Base-by-base conservation (phyloP, 2,797 vertebrate species). In the Limosa lapponica region DNA sequence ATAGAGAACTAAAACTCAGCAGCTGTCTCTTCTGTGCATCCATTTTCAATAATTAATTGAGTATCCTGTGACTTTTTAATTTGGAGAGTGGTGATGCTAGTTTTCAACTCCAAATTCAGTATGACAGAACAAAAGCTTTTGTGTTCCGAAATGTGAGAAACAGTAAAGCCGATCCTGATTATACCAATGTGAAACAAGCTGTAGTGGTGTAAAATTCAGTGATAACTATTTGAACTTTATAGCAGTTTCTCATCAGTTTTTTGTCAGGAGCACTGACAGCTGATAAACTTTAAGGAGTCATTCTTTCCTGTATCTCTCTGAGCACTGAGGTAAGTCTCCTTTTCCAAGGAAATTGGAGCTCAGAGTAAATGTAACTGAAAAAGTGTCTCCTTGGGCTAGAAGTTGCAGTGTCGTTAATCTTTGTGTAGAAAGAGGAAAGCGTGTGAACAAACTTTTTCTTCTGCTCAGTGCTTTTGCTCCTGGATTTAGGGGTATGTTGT, bases 41-140 rank as follows among this genome's bases (percentile, higher is more conserved):
- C n/a, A 57, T 77, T 96, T 79, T 87, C 93, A 93, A 44, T 84
- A 90, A 95, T 94, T 94, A 51, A 89, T 91, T 87, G 1, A 39
- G 13, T 91, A 80, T 93, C 67, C 66, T 82, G 15, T 90, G 91
- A 89, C 80, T 91, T 81, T 51, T 55, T 94, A 83, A 52, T 87
- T 88, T 62, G 77, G 62, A 87, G 58, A 66, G 51, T 58, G 32
- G 34, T 41, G 46, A 57, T 88, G 41, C 61, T 79, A 18, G 66
- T 91, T 93, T 79, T 66, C 43, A 73, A 12, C 54, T 87, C 49
- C 51, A 62, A 82, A 49, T 69, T 86, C 75, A n/a, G 12, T 44
- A 16, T 39, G 54, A 81, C 24, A 69, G 52, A 94, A 57, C 52
- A 95, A 85, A 85, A 85, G 37, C 41, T 51, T 41, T 73, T 61